Base-by-base conservation (phyloP, 1,140 invertebrate genomes). In the Helicoverpa armigera region DNA sequence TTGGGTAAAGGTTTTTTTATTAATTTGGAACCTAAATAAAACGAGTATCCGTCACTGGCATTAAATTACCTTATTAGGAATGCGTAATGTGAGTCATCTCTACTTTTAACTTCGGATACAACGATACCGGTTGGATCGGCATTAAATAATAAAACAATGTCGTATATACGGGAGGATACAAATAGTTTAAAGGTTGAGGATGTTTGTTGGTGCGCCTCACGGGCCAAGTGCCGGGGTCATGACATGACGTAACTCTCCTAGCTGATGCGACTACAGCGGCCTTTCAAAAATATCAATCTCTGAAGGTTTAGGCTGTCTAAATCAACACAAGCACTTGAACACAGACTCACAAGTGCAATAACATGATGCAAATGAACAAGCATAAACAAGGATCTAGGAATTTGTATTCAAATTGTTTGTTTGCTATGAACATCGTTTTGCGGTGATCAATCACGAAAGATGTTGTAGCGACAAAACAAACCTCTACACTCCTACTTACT, bases 171-270 rank as follows among this genome's bases (percentile, higher is more conserved):
- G 78, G 75, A 82, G 81, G 63, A 70, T 85, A 85, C 82, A 87
- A 89, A 88, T 88, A 87, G 87, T 89, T 88, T 89, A 92, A 93
- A 93, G 92, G 90, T 94, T 92, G 91, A 93, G 89, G 92, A 91
- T 94, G 85, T 79, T 65, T 84, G 82, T 84, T 75, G 82, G 86
- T 86, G 88, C 86, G 91, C 87, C 87, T 91, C 80, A 87, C 87
- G 88, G n/a, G 50, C 82, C 67, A 67, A 75, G 63, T 74, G 67
- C 65, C 74, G 72, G 35, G 86, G 84, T 86, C 84, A 80, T 76
- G 63, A 18, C 14, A 86, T 93, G 88, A 91, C 88, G 89, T 91
- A 87, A 92, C 56, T 60, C 29, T 76, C 56, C 54, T 83, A 72
- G 18, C 58, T 63, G 72, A 80, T 86, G 85, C 76, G 84, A 85